Conservation (phyloP, 2,797 vertebrate species). For the Muscicapa comitata region DNA sequence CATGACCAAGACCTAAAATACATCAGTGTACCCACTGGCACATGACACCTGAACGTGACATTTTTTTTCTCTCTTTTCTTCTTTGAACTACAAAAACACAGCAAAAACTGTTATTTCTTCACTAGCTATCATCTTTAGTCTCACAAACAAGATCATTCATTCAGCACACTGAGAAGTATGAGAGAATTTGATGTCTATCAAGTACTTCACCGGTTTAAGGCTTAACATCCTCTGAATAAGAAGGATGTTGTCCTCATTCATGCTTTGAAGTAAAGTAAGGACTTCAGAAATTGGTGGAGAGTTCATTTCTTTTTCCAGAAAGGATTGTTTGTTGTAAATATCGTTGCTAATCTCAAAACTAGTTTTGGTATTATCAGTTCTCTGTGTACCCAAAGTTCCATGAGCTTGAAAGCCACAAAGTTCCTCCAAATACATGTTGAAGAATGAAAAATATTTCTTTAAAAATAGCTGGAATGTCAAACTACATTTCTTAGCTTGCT, state of each 20-base stretch:
- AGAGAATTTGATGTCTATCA: not conserved
- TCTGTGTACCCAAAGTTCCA: not conserved
- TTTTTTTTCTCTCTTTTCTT: not conserved
- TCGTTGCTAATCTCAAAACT: not conserved
- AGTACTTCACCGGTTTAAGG: not conserved
- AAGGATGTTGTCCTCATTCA: not conserved
- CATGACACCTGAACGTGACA: not conserved
- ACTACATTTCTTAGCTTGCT: slow-evolving; percentile 10
- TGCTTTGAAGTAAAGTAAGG: not conserved
- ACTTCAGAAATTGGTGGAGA: not conserved
- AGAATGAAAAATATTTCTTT: slow-evolving; percentile 36
- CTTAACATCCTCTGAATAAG: not conserved
- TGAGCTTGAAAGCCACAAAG: not conserved
- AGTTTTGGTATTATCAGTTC: slow-evolving; percentile 1
- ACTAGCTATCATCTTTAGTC: not conserved
- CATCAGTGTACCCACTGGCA: not conserved
- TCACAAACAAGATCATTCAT: not conserved
- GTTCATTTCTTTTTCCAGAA: not conserved
- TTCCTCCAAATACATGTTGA: not conserved
- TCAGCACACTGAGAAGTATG: not conserved
- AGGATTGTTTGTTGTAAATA: not conserved
- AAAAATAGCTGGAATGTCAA: slow-evolving; percentile 23
- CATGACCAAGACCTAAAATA: not conserved
- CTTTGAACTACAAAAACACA: not conserved
- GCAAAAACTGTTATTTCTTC: not conserved